Base-by-base conservation (phyloP, 53 echinoderm and acorn worm genomes). In the Zoroaster sp. region DNA sequence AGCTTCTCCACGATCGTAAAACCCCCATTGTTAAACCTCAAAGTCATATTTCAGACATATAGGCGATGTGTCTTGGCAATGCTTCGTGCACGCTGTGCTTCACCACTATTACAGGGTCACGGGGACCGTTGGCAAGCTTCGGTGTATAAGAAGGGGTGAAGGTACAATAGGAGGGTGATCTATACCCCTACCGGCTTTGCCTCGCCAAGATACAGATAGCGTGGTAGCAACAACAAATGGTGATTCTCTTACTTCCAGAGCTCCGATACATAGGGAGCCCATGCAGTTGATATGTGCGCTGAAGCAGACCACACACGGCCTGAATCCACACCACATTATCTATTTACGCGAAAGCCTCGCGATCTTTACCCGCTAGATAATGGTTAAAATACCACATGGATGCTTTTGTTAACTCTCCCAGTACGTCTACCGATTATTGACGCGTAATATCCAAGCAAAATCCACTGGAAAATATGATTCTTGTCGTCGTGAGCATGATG, bases 41-140 rank as follows among this genome's bases (percentile, higher is more conserved):
- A 88, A 96, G 96, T 96, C 96, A 96, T 96, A 96, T 93, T 96
- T 96, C 90, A 96, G 96, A 95, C 95, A 95, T 93, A 77, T 93
- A 86, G 93, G 92, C 94, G 86, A 73, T 65, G 53, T 69, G 77
- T 59, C 90, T 79, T 92, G 87, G 76, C 92, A 74, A 91, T 91
- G 85, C 94, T 92, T 91, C 94, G 89, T 87, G 72, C 82, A 35
- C 21, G 75, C 52, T 53, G 21, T 21, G 38, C 41, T 43, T 87
- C 75, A 87, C 74, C 76, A 34, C 75, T 87, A 54, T 75, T 59
- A 40, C 87, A 39, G 70, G 20, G 18, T 11, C 69, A 35, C 17
- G 51, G 85, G 35, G 40, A 85, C 71, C 85, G 70, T 69, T 69
- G 47, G 32, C 49, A 69, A 47, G 85, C 69, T 85, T 70, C 46